A percentile compares a stretch with the other conserved stretches of the same genome.
These are phyloP conservation scores for Enteromius fasciolatus DNA, from an alignment of 2,797 vertebrate species.

Conservation along the genomic window DNA sequence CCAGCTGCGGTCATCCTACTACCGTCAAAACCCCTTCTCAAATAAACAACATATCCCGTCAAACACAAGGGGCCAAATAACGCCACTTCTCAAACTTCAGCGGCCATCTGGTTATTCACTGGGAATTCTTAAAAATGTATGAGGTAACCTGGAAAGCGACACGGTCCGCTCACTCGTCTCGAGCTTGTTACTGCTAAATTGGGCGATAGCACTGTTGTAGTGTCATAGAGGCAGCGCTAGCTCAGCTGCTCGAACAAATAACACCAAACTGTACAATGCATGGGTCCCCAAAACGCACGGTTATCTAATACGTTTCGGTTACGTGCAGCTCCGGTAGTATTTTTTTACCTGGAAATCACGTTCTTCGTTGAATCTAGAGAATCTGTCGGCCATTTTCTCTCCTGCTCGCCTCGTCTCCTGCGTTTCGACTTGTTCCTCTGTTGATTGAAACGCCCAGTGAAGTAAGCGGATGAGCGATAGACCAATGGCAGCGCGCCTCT, in stretches of 20 bases:
- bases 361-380: conserved; percentile 98
- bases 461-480: conserved; percentile 39
- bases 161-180: background rate
- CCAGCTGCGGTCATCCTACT: conserved; percentile 39
- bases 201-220: background rate
- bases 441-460: conserved; percentile 61
- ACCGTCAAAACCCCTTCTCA: conserved; percentile 6
- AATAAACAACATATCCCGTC: background rate
- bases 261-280: background rate
- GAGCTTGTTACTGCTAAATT: conserved; percentile 33
- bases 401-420: conserved; percentile 66
- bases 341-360: conserved; percentile 94
- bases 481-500: conserved; percentile 45
- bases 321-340: background rate
- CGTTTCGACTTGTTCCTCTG: conserved; percentile 62
- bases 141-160: conserved; percentile 1
- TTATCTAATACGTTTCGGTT: background rate
- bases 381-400: conserved; percentile 98
- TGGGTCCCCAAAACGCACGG: background rate
- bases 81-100: background rate
- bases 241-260: background rate
- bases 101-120: background rate
- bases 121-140: conserved; percentile 15
- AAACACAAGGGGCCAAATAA: conserved; percentile 1
- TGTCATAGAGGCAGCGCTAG: conserved; percentile 1